Evolutionary conservation across 2,797 vertebrate genomes (phyloP).

Genomic region (Moxostoma hubbsi): DNA sequence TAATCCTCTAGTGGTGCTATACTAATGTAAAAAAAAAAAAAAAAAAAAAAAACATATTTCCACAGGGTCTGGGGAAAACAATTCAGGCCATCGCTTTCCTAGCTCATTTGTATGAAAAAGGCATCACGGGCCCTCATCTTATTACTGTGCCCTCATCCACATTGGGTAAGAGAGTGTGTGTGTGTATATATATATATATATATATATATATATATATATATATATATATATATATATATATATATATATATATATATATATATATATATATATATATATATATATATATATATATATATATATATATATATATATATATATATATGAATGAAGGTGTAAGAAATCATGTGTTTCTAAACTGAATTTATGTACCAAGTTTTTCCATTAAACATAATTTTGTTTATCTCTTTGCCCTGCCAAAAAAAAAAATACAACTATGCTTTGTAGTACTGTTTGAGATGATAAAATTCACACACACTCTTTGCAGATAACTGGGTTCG

Average conservation of each 20-base stretch:
- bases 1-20: not conserved
- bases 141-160: slow-evolving; percentile 95
- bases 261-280: too few relatives aligned
- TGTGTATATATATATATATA: too few relatives aligned
- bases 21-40: not conserved
- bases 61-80: slow-evolving; percentile 96
- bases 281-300: too few relatives aligned
- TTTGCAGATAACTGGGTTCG: slow-evolving; percentile 95
- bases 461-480: not conserved
- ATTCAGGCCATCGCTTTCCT: slow-evolving; percentile 97
- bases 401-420: too few relatives aligned
- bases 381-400: too few relatives aligned
- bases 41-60: slow-evolving; percentile 56
- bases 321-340: not conserved
- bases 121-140: slow-evolving; percentile 88
- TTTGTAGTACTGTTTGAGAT: not conserved
- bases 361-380: too few relatives aligned
- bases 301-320: too few relatives aligned
- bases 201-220: too few relatives aligned
- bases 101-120: slow-evolving; percentile 87
- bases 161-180: slow-evolving; percentile 85
- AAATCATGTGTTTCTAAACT: not conserved
- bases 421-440: not conserved
- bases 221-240: too few relatives aligned
- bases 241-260: too few relatives aligned